Conservation (phyloP, 2,113 vertebrate species). For the rat (Rattus norvegicus) region DNA sequence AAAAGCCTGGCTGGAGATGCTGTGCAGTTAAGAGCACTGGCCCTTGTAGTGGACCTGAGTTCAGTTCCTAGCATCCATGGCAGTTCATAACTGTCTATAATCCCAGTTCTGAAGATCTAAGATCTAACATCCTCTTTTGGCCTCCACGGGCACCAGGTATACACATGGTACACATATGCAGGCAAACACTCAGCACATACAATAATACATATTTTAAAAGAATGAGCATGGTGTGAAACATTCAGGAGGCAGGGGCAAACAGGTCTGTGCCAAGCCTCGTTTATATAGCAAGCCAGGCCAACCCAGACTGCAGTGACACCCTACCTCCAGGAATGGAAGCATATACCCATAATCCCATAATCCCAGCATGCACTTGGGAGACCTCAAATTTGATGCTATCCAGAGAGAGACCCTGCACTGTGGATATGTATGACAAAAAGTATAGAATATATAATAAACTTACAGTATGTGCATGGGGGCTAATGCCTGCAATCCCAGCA, state of each 20-base stretch:
- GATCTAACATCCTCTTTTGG: background rate
- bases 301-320: background rate
- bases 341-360: background rate
- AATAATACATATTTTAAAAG: background rate
- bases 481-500: background rate
- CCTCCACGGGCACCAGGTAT: background rate
- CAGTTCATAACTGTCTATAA: background rate
- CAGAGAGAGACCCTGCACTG: background rate
- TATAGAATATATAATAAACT: background rate
- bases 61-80: background rate
- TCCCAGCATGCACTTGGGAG: background rate
- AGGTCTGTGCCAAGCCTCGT: background rate
- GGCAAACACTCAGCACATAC: background rate
- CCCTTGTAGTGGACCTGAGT: background rate
- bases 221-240: background rate
- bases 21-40: background rate
- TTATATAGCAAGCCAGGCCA: background rate
- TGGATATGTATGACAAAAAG: background rate
- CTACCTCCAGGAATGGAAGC: background rate
- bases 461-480: background rate
- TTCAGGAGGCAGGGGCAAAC: background rate
- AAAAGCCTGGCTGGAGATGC: background rate
- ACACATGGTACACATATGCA: background rate
- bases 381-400: background rate
- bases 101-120: background rate